Evolutionary conservation across 2,797 vertebrate species (phyloP).

Genomic region (Aulostomus chinensis): DNA sequence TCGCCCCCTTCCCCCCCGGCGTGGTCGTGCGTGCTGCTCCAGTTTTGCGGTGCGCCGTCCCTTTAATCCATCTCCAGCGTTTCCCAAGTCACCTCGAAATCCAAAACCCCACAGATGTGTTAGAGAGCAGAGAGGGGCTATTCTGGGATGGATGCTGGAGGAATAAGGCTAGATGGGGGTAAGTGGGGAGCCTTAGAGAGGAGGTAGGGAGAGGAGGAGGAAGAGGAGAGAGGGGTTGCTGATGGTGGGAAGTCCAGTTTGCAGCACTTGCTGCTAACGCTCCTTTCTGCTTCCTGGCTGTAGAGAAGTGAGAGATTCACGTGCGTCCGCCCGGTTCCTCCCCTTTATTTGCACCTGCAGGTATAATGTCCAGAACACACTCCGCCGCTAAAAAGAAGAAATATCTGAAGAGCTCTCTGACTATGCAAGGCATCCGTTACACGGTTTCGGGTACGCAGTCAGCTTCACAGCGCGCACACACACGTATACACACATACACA

Average conservation of each 20-base stretch:
- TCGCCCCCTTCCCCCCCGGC: constrained; percentile 80
- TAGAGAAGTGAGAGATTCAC: constrained; percentile 48
- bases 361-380: constrained; percentile 1
- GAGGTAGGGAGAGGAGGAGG: constrained; percentile 24
- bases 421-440: constrained; percentile 41
- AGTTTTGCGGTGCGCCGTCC: constrained; percentile 70
- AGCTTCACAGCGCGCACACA: constrained; percentile 19
- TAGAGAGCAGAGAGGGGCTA: constrained; percentile 23
- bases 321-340: constrained; percentile 47
- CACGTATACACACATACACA: constrained; percentile 53
- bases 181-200: constrained; percentile 31
- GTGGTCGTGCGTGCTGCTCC: constrained; percentile 80
- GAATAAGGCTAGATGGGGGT: constrained; percentile 24
- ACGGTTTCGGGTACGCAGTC: constrained; percentile 60
- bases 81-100: constrained; percentile 35
- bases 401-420: constrained; percentile 7
- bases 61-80: constrained; percentile 75
- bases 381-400: background rate
- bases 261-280: constrained; percentile 53
- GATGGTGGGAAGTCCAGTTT: constrained; percentile 70
- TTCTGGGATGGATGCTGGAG: constrained; percentile 26
- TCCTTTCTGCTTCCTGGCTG: constrained; percentile 30
- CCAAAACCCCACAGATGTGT: constrained; percentile 20
- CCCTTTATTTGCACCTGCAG: constrained; percentile 21
- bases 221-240: constrained; percentile 25